A percentile compares a stretch with the other conserved stretches of the same genome.
phyloP scores from a whole-genome alignment of 1,140 invertebrate genomes.

The Limonius californicus region DNA sequence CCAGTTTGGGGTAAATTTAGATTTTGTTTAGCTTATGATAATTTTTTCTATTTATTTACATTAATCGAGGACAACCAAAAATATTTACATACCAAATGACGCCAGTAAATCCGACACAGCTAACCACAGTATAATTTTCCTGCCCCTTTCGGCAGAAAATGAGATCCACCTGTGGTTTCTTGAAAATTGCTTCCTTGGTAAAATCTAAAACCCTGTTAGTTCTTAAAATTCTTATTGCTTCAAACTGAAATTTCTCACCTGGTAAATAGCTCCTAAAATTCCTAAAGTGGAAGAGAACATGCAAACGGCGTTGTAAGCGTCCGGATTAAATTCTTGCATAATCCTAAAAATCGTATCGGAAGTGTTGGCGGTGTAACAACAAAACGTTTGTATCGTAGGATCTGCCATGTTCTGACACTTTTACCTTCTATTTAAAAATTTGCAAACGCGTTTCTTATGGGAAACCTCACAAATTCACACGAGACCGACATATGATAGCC shows the following conservation, averaged over 20 bases:
- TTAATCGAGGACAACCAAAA: no score
- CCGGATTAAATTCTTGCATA: slow-evolving; percentile 65
- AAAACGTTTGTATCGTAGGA: slow-evolving; percentile 76
- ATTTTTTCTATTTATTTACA: no score
- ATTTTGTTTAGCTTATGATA: no score
- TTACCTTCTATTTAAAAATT: neutral
- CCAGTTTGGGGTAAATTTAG: no score
- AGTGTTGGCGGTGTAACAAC: slow-evolving; percentile 64
- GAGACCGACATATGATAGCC: neutral
- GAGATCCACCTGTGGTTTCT: slow-evolving; percentile 51
- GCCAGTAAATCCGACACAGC: slow-evolving; percentile 73
- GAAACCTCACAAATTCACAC: neutral
- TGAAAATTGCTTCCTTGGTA: slow-evolving; percentile 42
- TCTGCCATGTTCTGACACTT: slow-evolving; percentile 59
- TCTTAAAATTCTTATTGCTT: no score
- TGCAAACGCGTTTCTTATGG: neutral
- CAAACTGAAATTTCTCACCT: no score
- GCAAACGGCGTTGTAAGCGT: slow-evolving; percentile 68
- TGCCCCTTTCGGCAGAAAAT: slow-evolving; percentile 57
- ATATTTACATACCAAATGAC: slow-evolving; percentile 57
- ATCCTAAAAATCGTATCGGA: slow-evolving; percentile 57
- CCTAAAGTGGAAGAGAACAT: slow-evolving; percentile 68
- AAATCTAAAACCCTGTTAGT: slow-evolving; percentile 48
- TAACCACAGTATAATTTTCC: slow-evolving; percentile 71
- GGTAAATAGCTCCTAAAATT: slow-evolving; percentile 69